phyloP scores from a whole-genome alignment of 2,797 vertebrate species.

The Sebastiscus albofasciatus region DNA sequence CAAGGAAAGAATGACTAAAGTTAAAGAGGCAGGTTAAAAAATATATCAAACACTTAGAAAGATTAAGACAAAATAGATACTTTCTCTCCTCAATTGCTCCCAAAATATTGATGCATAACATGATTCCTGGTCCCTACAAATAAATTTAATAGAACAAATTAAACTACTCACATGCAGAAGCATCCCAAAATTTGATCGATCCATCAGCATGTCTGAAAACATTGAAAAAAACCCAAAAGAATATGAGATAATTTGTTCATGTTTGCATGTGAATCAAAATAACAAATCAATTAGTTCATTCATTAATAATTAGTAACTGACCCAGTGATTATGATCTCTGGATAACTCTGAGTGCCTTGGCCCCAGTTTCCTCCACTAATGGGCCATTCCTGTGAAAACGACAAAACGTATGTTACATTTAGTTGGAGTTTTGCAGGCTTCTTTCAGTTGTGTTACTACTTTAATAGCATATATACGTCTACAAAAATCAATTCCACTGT shows the following conservation, averaged over 20 bases:
- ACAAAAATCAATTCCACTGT: neutral
- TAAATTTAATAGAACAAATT: neutral
- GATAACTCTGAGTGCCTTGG: conserved; percentile 94
- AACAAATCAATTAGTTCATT: neutral
- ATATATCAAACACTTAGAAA: neutral
- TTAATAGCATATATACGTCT: neutral
- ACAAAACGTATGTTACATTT: neutral
- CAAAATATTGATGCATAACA: neutral
- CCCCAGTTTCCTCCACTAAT: conserved; percentile 98
- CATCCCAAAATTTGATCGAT: conserved; percentile 98
- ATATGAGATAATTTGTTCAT: neutral
- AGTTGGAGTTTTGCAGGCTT: neutral
- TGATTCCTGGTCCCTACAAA: neutral
- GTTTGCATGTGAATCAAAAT: neutral
- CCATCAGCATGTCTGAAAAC: conserved; percentile 93
- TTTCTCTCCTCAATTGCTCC: neutral
- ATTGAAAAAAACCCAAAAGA: conserved; percentile 13
- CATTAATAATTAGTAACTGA: conserved; percentile 72
- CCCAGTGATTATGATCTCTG: conserved; percentile 99
- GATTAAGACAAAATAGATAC: neutral
- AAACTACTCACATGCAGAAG: conserved; percentile 93
- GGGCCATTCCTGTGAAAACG: conserved; percentile 92
- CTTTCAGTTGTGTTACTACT: neutral
- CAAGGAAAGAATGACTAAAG: neutral
- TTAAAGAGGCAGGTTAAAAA: neutral